Conservation (phyloP, 2,888 invertebrate genomes). For the Margaritifera margaritifera region DNA sequence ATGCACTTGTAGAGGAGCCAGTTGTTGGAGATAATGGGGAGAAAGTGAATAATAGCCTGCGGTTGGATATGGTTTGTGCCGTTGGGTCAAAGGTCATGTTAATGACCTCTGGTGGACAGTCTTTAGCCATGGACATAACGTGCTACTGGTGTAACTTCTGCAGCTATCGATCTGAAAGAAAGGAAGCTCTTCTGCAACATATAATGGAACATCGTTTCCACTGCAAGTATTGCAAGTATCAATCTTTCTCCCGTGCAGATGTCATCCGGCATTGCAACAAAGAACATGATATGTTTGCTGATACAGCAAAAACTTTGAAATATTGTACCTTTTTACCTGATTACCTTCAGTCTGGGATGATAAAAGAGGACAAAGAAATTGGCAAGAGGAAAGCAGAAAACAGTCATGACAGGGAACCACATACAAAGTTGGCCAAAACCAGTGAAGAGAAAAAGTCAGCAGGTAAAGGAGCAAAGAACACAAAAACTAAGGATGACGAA, state of each 20-base stretch:
- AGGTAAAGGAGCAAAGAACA: conserved; percentile 4
- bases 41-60: conserved; percentile 35
- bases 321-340: conserved; percentile 58
- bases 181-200: conserved; percentile 49
- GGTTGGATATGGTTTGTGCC: conserved; percentile 58
- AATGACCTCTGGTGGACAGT: conserved; percentile 37
- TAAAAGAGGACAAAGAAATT: conserved; percentile 9
- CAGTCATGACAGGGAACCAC: conserved; percentile 4
- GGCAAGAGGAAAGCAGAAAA: conserved; percentile 13
- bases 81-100: conserved; percentile 49
- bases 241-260: conserved; percentile 60
- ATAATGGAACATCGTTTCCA: conserved; percentile 60
- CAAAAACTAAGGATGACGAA: conserved; percentile 22
- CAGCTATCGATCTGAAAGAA: conserved; percentile 49
- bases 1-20: conserved; percentile 47
- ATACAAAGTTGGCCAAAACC: conserved; percentile 7
- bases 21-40: conserved; percentile 39
- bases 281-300: conserved; percentile 48
- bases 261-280: conserved; percentile 54
- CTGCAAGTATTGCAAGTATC: conserved; percentile 59
- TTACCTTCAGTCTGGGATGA: conserved; percentile 28
- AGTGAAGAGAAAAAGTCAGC: conserved; percentile 7
- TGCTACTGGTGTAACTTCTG: conserved; percentile 66
- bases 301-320: conserved; percentile 42
- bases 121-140: conserved; percentile 48